A percentile compares a stretch with the other conserved stretches of the same genome.
These are phyloP conservation scores for Melanaphis sacchari DNA, from an alignment of 1,140 invertebrate species.

Conservation along the genomic window DNA sequence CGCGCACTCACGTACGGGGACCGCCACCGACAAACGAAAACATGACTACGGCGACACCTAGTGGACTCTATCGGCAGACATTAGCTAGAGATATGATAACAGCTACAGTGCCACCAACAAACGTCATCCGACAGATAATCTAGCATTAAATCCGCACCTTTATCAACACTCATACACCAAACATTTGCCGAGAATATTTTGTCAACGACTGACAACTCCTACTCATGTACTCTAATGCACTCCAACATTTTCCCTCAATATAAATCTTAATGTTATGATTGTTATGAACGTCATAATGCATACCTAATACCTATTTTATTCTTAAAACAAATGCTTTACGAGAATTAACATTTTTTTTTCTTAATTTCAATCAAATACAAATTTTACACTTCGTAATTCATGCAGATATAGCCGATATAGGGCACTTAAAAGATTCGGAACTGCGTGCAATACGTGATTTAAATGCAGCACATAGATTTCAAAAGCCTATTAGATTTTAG, in stretches of 20 bases:
- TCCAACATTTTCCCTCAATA: background rate
- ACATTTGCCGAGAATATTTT: background rate
- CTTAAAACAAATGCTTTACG: background rate
- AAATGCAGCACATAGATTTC: too few relatives aligned
- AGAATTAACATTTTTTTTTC: too few relatives aligned
- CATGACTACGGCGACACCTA: conserved; percentile 37
- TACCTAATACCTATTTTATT: background rate
- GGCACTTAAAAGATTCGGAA: too few relatives aligned
- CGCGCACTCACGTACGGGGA: background rate
- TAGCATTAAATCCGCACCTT: too few relatives aligned
- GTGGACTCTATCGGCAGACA: background rate
- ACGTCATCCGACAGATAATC: background rate
- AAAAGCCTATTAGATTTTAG: too few relatives aligned
- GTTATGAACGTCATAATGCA: too few relatives aligned
- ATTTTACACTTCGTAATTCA: too few relatives aligned
- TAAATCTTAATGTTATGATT: background rate
- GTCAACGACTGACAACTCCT: background rate
- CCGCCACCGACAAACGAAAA: conserved; percentile 26
- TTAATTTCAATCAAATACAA: too few relatives aligned
- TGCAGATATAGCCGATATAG: too few relatives aligned
- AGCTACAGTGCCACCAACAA: background rate
- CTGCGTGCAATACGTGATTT: too few relatives aligned
- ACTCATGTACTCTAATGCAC: background rate
- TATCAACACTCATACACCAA: background rate
- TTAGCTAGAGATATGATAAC: background rate